These are phyloP conservation scores for Habrosyne pyritoides DNA, from an alignment of 2,888 invertebrate genomes.

Conservation along the genomic window DNA sequence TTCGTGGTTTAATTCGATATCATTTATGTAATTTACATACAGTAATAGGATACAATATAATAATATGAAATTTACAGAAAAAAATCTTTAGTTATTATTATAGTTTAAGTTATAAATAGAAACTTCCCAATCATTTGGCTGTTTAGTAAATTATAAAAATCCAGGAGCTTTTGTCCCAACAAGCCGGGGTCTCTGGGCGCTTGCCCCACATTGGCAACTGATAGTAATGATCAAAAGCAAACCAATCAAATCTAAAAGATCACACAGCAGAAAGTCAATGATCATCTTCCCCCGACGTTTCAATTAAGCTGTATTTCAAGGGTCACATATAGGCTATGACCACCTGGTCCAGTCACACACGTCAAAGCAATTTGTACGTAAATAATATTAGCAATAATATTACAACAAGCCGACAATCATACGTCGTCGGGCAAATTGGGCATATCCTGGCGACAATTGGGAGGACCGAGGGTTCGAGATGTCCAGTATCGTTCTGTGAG, in stretches of 20 bases:
- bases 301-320: conserved; percentile 14
- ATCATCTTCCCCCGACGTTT: background rate
- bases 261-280: background rate
- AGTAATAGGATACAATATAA: no score
- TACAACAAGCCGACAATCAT: conserved; percentile 57
- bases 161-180: no score
- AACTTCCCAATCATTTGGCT: no score
- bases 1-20: no score
- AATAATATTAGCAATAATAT: conserved; percentile 55
- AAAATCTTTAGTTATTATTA: no score
- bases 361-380: conserved; percentile 29
- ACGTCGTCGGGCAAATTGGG: conserved; percentile 66
- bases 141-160: no score
- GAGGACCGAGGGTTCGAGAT: conserved; percentile 34
- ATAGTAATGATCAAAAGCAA: background rate
- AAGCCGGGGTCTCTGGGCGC: no score
- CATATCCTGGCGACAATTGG: conserved; percentile 75
- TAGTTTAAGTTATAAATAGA: no score
- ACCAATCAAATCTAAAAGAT: background rate
- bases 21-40: no score
- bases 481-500: conserved; percentile 13
- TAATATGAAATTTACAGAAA: no score
- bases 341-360: conserved; percentile 35
- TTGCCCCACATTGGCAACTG: no score
- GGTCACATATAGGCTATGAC: conserved; percentile 29